Evolutionary conservation across 2,888 invertebrate species (phyloP), one percentile per base, ranked within the genome.

Genomic region (Harmothoe impar): DNA sequence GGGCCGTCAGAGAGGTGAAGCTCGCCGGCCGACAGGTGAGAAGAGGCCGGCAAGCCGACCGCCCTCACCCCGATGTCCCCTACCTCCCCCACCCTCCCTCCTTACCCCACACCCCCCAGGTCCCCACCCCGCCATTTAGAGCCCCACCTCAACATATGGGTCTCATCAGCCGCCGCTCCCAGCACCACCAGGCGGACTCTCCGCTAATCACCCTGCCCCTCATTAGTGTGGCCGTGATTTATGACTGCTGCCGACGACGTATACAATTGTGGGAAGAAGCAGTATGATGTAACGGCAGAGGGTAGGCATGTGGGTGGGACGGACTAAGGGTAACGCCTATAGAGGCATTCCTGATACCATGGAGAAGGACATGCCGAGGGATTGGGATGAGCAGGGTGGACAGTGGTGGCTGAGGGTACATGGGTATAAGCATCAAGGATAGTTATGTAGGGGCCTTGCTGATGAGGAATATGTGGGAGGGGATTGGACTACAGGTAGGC

Each of bases 61-160:
- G 35, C 81, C 81, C 35, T 17, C 81, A 17, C 20, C 81, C 81
- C 81, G 81, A 0, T 72, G 15, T 72, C 72, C 31, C 77, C 77
- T 15, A 25, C 20, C 62, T 62, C 62, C 62, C 62, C 5, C n/a
- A 25, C 20, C 62, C 15, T 15, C 62, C 62, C 5, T 5, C 62
- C 62, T 62, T 25, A 23, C 62, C 62, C n/a, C 62, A 23, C 25
- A 77, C 77, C 81, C 81, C 35, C 1, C 3, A 35, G 35, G 35
- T 81, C 81, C 35, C 23, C 81, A 35, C 81, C 81, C 43, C 81
- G 23, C 81, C 81, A 35, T 43, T 43, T 43, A 81, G 81, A 43
- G 81, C 81, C 20, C 33, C 81, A 43, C 81, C 81, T 81, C 81
- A 81, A 81, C 81, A 81, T 81, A 81, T 81, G 81, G 81, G 33